These are phyloP conservation scores for Eucidaris tribuloides DNA, from an alignment of 35 echinoderm and acorn worm genomes.

Conservation along the genomic window DNA sequence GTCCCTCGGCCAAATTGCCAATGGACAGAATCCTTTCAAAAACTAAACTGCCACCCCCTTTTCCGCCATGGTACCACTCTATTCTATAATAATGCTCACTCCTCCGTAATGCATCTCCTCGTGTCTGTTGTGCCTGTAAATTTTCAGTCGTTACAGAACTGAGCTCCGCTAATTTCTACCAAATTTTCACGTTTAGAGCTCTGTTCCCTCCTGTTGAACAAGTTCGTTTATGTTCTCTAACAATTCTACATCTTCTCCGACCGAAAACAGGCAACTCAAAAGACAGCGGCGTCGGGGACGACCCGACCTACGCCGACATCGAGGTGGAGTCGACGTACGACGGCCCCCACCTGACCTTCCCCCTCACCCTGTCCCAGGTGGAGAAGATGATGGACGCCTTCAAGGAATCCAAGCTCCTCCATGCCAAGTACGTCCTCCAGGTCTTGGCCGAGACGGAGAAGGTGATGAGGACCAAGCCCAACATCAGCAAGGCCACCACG, in stretches of 20 bases:
- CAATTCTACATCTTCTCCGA: not conserved
- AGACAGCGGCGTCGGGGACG: constrained; percentile 3
- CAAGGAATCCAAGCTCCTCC: constrained; percentile 62
- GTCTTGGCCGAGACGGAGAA: constrained; percentile 60
- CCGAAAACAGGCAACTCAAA: not conserved
- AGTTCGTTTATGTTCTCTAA: not conserved
- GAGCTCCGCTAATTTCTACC: no score
- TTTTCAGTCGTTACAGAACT: no score
- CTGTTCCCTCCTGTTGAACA: no score
- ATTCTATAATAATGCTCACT: no score
- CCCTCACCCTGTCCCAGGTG: constrained; percentile 58
- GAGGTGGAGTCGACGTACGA: constrained; percentile 55
- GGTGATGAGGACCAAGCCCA: constrained; percentile 70
- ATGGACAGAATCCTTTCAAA: no score
- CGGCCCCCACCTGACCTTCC: constrained; percentile 82
- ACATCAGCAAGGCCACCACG: constrained; percentile 85
- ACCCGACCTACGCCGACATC: constrained; percentile 40
- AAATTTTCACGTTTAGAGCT: no score
- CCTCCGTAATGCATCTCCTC: no score
- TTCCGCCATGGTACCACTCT: no score
- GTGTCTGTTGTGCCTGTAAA: no score
- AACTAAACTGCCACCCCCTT: no score
- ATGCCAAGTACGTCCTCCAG: constrained; percentile 69
- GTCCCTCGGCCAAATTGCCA: no score
- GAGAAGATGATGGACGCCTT: constrained; percentile 69